Percentiles rank a stretch among this genome's conserved stretches.
Evolutionary conservation across 2,888 invertebrate genomes (phyloP).

Genomic region (Orthonychiurus folsomi): DNA sequence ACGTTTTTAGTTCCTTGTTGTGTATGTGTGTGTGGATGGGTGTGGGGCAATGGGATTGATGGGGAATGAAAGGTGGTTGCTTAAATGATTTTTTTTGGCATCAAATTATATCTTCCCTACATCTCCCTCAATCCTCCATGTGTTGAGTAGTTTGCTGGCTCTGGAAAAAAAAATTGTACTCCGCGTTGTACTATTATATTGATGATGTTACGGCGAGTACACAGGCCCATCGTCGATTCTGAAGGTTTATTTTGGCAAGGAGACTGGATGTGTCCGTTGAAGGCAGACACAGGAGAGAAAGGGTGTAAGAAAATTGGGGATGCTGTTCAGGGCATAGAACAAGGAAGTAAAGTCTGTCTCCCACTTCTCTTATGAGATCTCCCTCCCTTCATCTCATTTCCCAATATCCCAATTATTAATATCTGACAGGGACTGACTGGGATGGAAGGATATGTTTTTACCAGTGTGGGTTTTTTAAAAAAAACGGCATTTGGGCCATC

Average conservation of each 20-base stretch:
- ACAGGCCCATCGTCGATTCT: too few species aligned
- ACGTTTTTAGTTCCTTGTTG: too few species aligned
- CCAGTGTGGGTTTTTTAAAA: too few species aligned
- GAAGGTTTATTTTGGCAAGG: neutral
- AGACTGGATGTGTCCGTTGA: neutral
- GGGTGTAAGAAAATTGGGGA: neutral
- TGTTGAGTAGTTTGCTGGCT: neutral
- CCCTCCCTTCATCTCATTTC: neutral
- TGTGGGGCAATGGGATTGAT: neutral
- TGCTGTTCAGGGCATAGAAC: neutral
- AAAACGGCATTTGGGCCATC: too few species aligned
- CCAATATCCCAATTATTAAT: neutral
- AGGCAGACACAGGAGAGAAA: neutral
- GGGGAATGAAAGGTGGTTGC: neutral
- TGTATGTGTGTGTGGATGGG: too few species aligned
- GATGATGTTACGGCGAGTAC: too few species aligned
- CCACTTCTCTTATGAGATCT: neutral
- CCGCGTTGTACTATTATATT: too few species aligned
- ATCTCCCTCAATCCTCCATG: too few species aligned
- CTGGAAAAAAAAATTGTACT: too few species aligned
- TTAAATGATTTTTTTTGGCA: neutral
- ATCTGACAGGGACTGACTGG: too few species aligned
- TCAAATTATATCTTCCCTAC: too few species aligned
- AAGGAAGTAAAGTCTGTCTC: neutral
- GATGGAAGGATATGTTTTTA: too few species aligned